These are phyloP conservation scores for Aporophyla nigra DNA, from an alignment of 2,888 invertebrate genomes.

Conservation along the genomic window DNA sequence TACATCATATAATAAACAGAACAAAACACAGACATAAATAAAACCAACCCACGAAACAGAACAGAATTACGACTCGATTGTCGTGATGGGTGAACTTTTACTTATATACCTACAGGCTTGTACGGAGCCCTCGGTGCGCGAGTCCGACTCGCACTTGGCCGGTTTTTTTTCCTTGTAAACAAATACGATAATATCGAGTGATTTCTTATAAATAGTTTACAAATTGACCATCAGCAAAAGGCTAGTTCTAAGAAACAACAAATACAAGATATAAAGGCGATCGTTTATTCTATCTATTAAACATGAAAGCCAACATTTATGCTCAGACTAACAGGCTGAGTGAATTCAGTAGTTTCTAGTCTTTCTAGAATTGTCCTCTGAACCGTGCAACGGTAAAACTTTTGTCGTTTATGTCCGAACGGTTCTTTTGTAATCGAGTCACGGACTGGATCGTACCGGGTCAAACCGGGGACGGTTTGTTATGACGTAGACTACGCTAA, in stretches of 20 bases:
- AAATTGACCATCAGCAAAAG: conserved; percentile 15
- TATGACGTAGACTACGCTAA: conserved; percentile 69
- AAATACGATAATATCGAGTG: conserved; percentile 9
- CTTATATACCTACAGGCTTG: too few relatives aligned
- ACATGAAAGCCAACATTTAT: conserved; percentile 47
- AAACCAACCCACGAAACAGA: too few relatives aligned
- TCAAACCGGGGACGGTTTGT: conserved; percentile 67
- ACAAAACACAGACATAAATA: too few relatives aligned
- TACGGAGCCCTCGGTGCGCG: too few relatives aligned
- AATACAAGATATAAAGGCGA: conserved; percentile 18
- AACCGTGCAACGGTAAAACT: conserved; percentile 49
- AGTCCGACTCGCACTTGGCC: too few relatives aligned
- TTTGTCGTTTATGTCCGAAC: conserved; percentile 66
- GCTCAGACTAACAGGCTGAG: conserved; percentile 51
- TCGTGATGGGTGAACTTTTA: too few relatives aligned
- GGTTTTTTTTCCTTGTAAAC: neutral
- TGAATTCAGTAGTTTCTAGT: conserved; percentile 47
- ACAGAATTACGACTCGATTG: too few relatives aligned
- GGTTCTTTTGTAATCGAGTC: conserved; percentile 71
- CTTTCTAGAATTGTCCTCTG: conserved; percentile 40
- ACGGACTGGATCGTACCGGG: conserved; percentile 67
- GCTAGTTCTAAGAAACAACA: conserved; percentile 23
- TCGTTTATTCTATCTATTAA: conserved; percentile 33
- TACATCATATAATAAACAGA: too few relatives aligned
- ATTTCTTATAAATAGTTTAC: neutral